Base-by-base conservation (phyloP, 1,140 invertebrate species). In the Pectinophora gossypiella region DNA sequence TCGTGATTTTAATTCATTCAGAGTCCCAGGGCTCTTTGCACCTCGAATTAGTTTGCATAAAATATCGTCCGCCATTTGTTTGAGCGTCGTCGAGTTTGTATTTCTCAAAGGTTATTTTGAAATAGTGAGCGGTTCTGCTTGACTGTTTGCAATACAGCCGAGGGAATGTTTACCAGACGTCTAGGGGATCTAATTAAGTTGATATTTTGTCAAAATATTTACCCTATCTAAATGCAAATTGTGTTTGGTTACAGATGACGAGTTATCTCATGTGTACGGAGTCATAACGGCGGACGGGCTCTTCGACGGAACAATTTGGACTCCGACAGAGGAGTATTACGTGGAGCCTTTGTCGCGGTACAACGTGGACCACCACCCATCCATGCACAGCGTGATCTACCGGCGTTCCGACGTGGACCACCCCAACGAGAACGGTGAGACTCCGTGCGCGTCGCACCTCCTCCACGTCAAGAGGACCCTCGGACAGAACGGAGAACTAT, bases 261-360 rank as follows among this genome's bases (percentile, higher is more conserved):
- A 95, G 48, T 88, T 89, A n/a, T 92, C 95, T n/a, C 76, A 91
- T 48, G 95, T 97, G 19, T 92, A 95, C 67, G 97, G 96, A 18
- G 88, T 98, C 53, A 90, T 98, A 42, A 97, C 96, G 49, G 88
- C 90, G 42, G 93, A 96, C 46, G 97, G 97, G 51, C 88, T 97
- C 18, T 96, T 98, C 74, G 96, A 98, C 76, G 97, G 96, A 13
- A 94, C 93, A 18, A 93, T 98, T 53, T 90, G 91, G 56, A 95
- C 95, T 0, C 82, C 88, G 13, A 78, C 89, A 38, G 93, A 95
- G 59, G 93, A 96, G 52, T 95, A 94, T 85, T 96, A 96, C 79
- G 91, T 98, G 46, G 96, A 98, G 82, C 96, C 96, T 13, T 89
- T 95, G 19, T 90, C 90, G 51, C 90, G 94, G 65, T 97, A 96